These are phyloP conservation scores for Drosophila jambulina DNA, from an alignment of 1,140 invertebrate genomes.

Conservation along the genomic window DNA sequence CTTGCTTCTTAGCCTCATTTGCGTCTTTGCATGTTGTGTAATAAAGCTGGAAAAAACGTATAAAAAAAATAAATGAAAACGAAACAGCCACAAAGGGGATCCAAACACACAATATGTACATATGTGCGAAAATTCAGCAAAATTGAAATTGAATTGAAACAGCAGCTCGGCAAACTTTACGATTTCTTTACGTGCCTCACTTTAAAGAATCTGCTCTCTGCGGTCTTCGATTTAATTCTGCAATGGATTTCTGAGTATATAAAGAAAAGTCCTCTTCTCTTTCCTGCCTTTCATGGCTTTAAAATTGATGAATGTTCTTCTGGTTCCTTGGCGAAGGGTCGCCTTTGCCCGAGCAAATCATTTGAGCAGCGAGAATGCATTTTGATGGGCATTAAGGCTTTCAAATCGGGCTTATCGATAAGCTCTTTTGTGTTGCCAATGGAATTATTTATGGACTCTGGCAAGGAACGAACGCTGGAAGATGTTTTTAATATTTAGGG, in stretches of 20 bases:
- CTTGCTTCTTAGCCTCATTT: conserved; percentile 41
- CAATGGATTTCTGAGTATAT: conserved; percentile 10
- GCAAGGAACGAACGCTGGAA: conserved; percentile 9
- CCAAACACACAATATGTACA: conserved; percentile 19
- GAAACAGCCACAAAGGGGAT: conserved; percentile 20
- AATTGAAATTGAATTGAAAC: conserved; percentile 54
- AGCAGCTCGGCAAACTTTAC: conserved; percentile 52
- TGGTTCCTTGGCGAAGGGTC: conserved; percentile 1
- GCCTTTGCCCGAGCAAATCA: conserved; percentile 27
- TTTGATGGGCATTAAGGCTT: conserved; percentile 64
- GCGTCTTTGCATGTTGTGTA: conserved; percentile 55
- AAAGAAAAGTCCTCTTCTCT: background rate
- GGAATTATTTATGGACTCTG: conserved; percentile 64
- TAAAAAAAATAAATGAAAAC: conserved; percentile 12
- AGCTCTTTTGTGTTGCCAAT: conserved; percentile 55
- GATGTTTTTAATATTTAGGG: conserved; percentile 6
- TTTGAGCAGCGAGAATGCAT: conserved; percentile 60
- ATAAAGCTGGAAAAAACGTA: conserved; percentile 38
- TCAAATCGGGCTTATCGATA: conserved; percentile 65
- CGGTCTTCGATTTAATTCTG: conserved; percentile 55
- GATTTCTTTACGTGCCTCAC: conserved; percentile 65
- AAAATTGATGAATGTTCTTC: conserved; percentile 72
- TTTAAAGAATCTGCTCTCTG: conserved; percentile 44
- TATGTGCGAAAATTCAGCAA: conserved; percentile 61
- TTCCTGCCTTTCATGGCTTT: conserved; percentile 54